These are phyloP conservation scores for Chaetoderma sp. DNA, from an alignment of 2,888 invertebrate genomes.

Conservation along the genomic window DNA sequence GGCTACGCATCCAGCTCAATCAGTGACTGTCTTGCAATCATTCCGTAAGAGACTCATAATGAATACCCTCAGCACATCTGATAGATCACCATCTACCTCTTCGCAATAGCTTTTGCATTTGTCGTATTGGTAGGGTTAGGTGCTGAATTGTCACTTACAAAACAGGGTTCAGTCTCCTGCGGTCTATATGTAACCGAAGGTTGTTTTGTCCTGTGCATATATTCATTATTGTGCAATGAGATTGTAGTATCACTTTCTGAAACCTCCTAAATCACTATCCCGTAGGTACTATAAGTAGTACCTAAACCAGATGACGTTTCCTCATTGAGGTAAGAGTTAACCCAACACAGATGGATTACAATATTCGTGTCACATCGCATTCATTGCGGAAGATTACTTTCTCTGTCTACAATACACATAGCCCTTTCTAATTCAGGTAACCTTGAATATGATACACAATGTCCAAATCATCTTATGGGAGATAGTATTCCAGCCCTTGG, in stretches of 20 bases:
- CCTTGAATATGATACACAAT: background rate
- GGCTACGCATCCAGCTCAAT: slow-evolving; percentile 35
- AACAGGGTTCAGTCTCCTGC: slow-evolving; percentile 17
- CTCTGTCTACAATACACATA: background rate
- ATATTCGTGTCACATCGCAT: background rate
- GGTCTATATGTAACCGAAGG: background rate
- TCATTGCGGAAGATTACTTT: background rate
- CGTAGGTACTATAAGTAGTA: background rate
- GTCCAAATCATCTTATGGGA: background rate
- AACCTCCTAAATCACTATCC: background rate
- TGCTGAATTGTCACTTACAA: slow-evolving; percentile 20
- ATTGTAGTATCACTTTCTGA: background rate
- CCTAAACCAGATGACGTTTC: slow-evolving; percentile 17
- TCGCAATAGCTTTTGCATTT: background rate
- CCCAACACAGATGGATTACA: background rate
- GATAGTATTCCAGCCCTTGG: background rate
- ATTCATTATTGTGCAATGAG: background rate
- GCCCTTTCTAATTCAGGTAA: background rate
- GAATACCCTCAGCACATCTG: background rate
- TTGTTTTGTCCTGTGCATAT: background rate
- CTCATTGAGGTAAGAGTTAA: background rate
- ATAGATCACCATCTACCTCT: background rate
- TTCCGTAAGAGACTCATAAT: background rate
- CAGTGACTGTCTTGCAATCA: slow-evolving; percentile 8
- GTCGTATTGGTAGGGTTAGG: slow-evolving; percentile 2